Evolutionary conservation across 2,888 invertebrate species (phyloP).

Genomic region (Orthosia incerta): DNA sequence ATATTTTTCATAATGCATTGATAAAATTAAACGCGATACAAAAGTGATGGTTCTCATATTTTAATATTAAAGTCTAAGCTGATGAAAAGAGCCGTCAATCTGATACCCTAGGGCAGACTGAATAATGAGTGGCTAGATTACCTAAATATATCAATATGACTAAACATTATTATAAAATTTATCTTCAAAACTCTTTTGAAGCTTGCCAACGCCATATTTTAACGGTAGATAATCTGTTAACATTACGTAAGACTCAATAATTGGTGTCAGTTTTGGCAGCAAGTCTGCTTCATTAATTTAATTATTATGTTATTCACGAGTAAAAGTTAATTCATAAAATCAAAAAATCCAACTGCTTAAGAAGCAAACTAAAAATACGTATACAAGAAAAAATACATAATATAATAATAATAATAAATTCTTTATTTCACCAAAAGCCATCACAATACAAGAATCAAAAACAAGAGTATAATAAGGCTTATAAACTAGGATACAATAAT

Average conservation of each 20-base stretch:
- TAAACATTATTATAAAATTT: neutral
- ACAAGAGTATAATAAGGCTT: too few relatives aligned
- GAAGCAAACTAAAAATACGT: too few relatives aligned
- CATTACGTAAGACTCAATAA: slow-evolving; percentile 6
- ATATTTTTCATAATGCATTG: slow-evolving; percentile 8
- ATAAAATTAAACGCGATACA: slow-evolving; percentile 29
- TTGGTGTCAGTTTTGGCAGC: slow-evolving; percentile 20
- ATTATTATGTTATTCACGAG: neutral
- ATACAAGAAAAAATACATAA: too few relatives aligned
- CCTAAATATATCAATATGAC: neutral
- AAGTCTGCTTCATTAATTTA: slow-evolving; percentile 2
- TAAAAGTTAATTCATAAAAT: too few relatives aligned
- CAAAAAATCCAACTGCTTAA: too few relatives aligned
- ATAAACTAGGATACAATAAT: too few relatives aligned
- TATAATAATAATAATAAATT: too few relatives aligned
- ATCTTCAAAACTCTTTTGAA: slow-evolving; percentile 10
- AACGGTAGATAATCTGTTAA: slow-evolving; percentile 1
- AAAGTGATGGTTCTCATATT: slow-evolving; percentile 21
- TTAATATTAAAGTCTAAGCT: slow-evolving; percentile 26
- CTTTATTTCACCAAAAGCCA: too few relatives aligned
- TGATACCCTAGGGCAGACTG: slow-evolving; percentile 24
- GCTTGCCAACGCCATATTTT: slow-evolving; percentile 5
- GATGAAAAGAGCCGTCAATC: slow-evolving; percentile 49
- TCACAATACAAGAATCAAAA: too few relatives aligned
- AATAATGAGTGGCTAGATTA: slow-evolving; percentile 39